Evolutionary conservation across 1,140 invertebrate species (phyloP).

Genomic region (Stegodyphus mimosarum): DNA sequence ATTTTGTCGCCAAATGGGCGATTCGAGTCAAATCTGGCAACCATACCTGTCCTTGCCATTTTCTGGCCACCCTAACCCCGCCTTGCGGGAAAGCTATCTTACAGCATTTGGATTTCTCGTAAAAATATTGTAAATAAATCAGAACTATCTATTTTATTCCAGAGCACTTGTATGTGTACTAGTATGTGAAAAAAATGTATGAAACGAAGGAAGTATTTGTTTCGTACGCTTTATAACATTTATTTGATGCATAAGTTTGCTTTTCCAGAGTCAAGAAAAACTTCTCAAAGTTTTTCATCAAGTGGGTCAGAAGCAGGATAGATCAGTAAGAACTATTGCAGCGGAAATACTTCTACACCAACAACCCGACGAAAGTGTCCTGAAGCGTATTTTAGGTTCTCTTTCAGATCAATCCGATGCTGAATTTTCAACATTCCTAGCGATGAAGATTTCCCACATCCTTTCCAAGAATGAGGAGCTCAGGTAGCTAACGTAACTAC

Average conservation of each 20-base stretch:
- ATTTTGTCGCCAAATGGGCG: no score
- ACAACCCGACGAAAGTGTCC: not conserved
- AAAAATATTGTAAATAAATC: no score
- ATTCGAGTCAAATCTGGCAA: no score
- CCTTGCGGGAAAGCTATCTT: no score
- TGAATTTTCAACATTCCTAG: conserved; percentile 15
- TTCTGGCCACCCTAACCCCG: no score
- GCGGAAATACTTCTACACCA: conserved; percentile 8
- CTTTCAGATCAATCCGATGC: conserved; percentile 1
- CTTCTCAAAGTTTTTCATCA: conserved; percentile 23
- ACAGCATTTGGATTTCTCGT: no score
- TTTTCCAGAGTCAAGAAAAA: conserved; percentile 9
- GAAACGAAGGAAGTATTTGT: no score
- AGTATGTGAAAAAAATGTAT: no score
- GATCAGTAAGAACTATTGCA: conserved; percentile 17
- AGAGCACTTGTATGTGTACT: no score
- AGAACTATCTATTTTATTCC: no score
- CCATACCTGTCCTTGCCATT: no score
- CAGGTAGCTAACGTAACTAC: not conserved
- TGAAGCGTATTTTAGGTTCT: conserved; percentile 15
- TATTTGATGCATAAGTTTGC: not conserved
- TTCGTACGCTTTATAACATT: no score
- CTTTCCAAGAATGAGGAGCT: not conserved
- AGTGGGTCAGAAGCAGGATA: conserved; percentile 2
- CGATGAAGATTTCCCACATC: conserved; percentile 1